Percentiles rank a stretch among this genome's conserved stretches.
Conservation (phyloP, 1,140 invertebrate species). For the Holcopasites calliopsidis region DNA sequence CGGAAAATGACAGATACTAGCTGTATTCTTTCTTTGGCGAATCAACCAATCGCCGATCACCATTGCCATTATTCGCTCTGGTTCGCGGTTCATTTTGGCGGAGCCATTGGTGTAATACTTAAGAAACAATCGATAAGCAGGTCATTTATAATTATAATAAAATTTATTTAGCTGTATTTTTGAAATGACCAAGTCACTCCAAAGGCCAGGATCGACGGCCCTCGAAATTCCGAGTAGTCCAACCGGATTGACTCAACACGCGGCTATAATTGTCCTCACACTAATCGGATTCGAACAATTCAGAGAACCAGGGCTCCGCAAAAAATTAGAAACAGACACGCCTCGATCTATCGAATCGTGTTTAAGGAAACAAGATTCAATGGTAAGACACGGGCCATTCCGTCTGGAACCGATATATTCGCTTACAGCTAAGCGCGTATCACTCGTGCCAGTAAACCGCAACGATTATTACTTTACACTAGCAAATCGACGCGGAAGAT, state of each 20-base stretch:
- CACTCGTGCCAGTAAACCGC: neutral
- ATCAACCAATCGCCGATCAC: neutral
- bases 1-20: neutral
- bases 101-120: neutral
- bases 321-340: neutral
- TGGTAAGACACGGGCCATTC: neutral
- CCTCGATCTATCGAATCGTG: neutral
- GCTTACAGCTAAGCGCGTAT: slow-evolving; percentile 11
- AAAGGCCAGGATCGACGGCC: neutral
- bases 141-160: neutral
- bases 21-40: neutral
- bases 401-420: neutral
- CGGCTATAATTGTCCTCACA: no score
- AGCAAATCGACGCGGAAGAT: no score
- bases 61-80: slow-evolving; percentile 17
- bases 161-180: no score
- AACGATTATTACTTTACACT: no score
- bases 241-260: neutral
- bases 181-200: neutral
- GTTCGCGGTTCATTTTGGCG: slow-evolving; percentile 14
- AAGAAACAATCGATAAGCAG: neutral
- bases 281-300: no score
- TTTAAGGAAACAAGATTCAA: neutral
- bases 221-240: neutral
- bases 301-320: slow-evolving; percentile 6